phyloP scores from a whole-genome alignment of 1,140 invertebrate species.

The Coelopa frigida region DNA sequence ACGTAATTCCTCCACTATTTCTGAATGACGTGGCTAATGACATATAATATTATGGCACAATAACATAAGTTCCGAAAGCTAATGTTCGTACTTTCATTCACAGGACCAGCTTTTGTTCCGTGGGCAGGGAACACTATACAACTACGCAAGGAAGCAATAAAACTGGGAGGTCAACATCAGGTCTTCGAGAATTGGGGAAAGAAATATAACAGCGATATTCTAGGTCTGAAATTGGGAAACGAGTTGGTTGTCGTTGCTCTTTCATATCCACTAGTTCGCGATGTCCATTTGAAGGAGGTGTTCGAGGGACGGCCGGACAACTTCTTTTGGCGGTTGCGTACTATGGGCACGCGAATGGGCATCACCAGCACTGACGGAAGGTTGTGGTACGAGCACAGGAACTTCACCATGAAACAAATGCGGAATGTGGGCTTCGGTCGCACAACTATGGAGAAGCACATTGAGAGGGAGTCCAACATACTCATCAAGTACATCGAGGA shows the following conservation, averaged over 20 bases:
- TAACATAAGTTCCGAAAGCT: no score
- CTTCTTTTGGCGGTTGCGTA: constrained; percentile 62
- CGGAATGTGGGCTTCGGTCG: constrained; percentile 68
- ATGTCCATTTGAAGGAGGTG: constrained; percentile 56
- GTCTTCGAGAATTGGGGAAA: constrained; percentile 53
- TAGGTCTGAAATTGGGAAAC: constrained; percentile 60
- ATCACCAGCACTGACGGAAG: constrained; percentile 70
- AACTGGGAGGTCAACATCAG: constrained; percentile 55
- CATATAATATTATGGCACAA: no score
- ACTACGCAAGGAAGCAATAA: constrained; percentile 49
- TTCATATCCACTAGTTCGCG: constrained; percentile 50
- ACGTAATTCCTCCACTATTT: no score
- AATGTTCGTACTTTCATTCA: constrained; percentile 27
- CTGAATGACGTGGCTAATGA: no score
- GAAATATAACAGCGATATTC: constrained; percentile 54
- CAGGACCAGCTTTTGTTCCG: constrained; percentile 64
- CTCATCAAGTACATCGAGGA: constrained; percentile 48
- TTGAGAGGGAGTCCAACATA: constrained; percentile 55
- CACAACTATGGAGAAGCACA: constrained; percentile 61
- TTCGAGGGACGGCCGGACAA: constrained; percentile 66
- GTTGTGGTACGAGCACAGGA: constrained; percentile 66
- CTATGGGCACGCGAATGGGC: constrained; percentile 57
- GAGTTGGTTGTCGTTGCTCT: constrained; percentile 56
- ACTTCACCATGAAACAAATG: constrained; percentile 64
- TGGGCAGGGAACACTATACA: constrained; percentile 57